Base-by-base conservation (phyloP, 2,888 invertebrate species). In the Brachynemurus nebulosus region DNA sequence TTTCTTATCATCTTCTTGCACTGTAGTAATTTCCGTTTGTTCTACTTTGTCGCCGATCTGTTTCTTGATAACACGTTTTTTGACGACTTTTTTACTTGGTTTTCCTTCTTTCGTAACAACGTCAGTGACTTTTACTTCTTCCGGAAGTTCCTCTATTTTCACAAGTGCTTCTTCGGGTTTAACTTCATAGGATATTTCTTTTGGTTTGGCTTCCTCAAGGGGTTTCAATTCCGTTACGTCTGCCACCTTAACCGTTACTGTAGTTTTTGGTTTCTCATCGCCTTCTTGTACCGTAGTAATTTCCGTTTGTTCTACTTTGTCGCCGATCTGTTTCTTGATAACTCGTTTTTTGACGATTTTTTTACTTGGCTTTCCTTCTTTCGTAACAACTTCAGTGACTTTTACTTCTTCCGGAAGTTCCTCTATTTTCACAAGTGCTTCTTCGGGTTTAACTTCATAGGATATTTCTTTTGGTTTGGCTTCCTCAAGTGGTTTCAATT, bases 61-160 rank as follows among this genome's bases (percentile, higher is more conserved):
- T 30, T 45, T 46, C 20, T 44, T 47, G 20, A 49, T 43, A 8
- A 39, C 38, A 27, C 44, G 27, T 27, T 47, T 47, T 21, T 51
- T 49, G 27, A 44, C 42, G 50, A 27, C 1, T 49, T 47, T 12
- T 40, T 48, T 6, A 16, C 50, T 48, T 12, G 47, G 46, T 36
- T 30, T 30, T 14, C 44, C 37, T 25, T 53, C 52, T 48, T 36
- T 50, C 47, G 47, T 50, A 42, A 48, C 45, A 16, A 52, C 45
- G 12, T 45, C 46, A 4, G 57, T 54, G 2, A 59, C 54, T 47
- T 54, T 60, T 9, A 55, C 57, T 58, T 66, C 65, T 6, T 68
- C 66, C 50, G 61, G 49, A 19, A 68, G 58, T 59, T 68, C 69
- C 56, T 70, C 69, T 55, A 76, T 73, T 0, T 74, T 68, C 2